phyloP scores from a whole-genome alignment of 2,888 invertebrate genomes.

The Aspidiotus rigidus region DNA sequence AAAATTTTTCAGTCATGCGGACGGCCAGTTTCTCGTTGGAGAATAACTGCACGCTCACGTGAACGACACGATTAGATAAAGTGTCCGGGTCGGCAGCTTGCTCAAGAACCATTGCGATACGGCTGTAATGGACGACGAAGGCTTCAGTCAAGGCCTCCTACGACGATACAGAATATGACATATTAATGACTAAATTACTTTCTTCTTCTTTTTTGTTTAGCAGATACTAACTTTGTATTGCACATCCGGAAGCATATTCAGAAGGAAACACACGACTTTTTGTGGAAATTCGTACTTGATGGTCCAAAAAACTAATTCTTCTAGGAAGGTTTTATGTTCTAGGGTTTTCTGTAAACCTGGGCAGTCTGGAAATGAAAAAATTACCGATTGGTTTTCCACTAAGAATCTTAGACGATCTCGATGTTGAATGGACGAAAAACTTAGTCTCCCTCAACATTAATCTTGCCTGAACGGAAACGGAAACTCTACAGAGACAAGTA shows the following conservation, averaged over 20 bases:
- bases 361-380: conserved; percentile 47
- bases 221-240: conserved; percentile 70
- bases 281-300: conserved; percentile 96
- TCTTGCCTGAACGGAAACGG: no score
- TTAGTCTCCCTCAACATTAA: no score
- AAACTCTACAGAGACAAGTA: no score
- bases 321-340: conserved; percentile 73
- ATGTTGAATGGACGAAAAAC: no score
- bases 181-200: no score
- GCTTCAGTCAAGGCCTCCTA: conserved; percentile 73
- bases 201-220: conserved; percentile 47
- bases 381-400: background rate
- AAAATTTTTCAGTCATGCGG: conserved; percentile 81
- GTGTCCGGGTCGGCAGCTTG: conserved; percentile 79
- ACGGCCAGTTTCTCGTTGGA: conserved; percentile 85
- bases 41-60: conserved; percentile 92
- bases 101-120: conserved; percentile 84
- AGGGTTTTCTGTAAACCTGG: conserved; percentile 69
- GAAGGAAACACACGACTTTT: conserved; percentile 84
- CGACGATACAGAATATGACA: background rate
- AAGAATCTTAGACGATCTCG: background rate
- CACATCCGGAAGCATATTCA: conserved; percentile 91
- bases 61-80: conserved; percentile 89
- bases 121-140: conserved; percentile 91
- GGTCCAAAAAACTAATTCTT: conserved; percentile 97